A percentile compares a stretch with the other conserved stretches of the same genome.
These are phyloP conservation scores for Oryctolagus cuniculus DNA, from an alignment of 2,113 vertebrate genomes.

Conservation along the genomic window mOryCun1.1 NC_091435.1:79917501-79918000, in stretches of 20 bases:
- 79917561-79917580: not conserved
- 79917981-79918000: not conserved
- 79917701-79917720: conserved; percentile 15
- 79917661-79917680: not conserved
- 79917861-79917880: not conserved
- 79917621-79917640: not conserved
- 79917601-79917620: not conserved
- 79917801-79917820: not conserved
- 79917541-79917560: not conserved
- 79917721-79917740: conserved; percentile 2
- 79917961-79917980: not conserved
- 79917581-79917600: not conserved
- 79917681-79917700: not conserved
- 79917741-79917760: conserved; percentile 8
- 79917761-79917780: not conserved
- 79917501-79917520: not conserved
- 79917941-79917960: not conserved
- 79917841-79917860: not conserved
- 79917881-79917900: not conserved
- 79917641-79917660: conserved; percentile 39
- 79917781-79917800: not conserved
- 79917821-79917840: not conserved
- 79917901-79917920: not conserved
- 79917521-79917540: not conserved
- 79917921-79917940: not conserved